Percentiles rank a stretch among this genome's conserved stretches.
Conservation (phyloP, 2,888 invertebrate genomes). For the Pyrrhosoma nymphula region DNA sequence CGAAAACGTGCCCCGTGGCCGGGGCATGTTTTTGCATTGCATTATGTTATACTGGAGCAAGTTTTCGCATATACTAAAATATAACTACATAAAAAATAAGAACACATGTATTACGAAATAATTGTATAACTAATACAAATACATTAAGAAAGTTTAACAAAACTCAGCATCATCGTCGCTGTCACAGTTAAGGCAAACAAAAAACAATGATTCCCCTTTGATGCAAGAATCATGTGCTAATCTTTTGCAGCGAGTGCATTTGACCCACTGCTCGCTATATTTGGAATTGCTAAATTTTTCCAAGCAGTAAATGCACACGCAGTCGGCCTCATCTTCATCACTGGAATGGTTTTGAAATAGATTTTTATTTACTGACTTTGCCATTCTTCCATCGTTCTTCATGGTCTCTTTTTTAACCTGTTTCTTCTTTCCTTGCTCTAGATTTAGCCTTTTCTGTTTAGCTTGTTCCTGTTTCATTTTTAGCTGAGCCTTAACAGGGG, state of each 20-base stretch:
- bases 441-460: background rate
- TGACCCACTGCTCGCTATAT: background rate
- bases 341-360: background rate
- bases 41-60: background rate
- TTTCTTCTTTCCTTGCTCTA: no score
- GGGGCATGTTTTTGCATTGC: background rate
- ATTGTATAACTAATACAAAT: background rate
- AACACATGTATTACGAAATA: background rate
- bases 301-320: background rate
- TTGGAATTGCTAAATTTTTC: background rate
- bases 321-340: background rate
- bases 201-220: background rate
- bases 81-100: background rate
- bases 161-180: background rate
- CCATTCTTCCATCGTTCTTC: background rate
- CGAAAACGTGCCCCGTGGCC: background rate
- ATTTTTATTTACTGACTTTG: background rate
- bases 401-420: background rate
- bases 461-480: background rate
- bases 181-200: background rate
- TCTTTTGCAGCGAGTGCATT: background rate
- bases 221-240: background rate
- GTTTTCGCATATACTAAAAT: background rate
- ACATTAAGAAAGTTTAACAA: background rate
- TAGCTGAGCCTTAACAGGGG: background rate